Base-by-base conservation (phyloP, 2,797 vertebrate species). In the Heliangelus exortis region DNA sequence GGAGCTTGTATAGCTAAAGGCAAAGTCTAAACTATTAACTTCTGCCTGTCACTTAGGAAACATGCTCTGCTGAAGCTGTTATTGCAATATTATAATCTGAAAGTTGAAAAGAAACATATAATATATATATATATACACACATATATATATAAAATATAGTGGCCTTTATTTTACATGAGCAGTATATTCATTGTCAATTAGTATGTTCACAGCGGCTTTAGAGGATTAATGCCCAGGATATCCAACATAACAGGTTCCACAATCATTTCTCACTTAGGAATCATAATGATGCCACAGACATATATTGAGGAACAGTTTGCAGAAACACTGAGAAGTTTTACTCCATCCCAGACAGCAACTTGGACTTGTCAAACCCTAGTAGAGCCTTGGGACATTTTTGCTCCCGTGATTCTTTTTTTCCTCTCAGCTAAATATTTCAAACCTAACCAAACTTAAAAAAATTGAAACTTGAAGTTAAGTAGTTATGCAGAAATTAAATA, bases 21-120 rank as follows among this genome's bases (percentile, higher is more conserved):
- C 71, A 92, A 88, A 94, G 77, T 31, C 66, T 66, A 93, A 93
- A 20, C 33, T 65, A 91, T 96, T 92, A 89, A 84, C 55, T 45
- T 92, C 62, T 81, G 31, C 22, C 39, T 78, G 71, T 79, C 80
- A 84, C 39, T 92, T 45, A 90, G 45, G 59, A 82, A 88, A 69
- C 34, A 67, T 76, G 23, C 14, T 80, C 9, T 81, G 23, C 34
- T 51, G 62, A 68, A 91, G 47, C 19, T 78, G 61, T 75, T 92
- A 87, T 62, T 3, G 0, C 53, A 75, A 21, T 15, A 7, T 28
- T 89, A 47, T 45, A 31, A 87, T 78, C 63, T 82, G 62, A 87
- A 91, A 79, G 23, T 53, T 43, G 36, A 59, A 79, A 86, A 92
- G 63, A 91, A 90, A 73, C 69, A 62, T n/a, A 2, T 28, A 76